Conservation (phyloP, 2,113 vertebrate species). For the Hyla sarda region DNA sequence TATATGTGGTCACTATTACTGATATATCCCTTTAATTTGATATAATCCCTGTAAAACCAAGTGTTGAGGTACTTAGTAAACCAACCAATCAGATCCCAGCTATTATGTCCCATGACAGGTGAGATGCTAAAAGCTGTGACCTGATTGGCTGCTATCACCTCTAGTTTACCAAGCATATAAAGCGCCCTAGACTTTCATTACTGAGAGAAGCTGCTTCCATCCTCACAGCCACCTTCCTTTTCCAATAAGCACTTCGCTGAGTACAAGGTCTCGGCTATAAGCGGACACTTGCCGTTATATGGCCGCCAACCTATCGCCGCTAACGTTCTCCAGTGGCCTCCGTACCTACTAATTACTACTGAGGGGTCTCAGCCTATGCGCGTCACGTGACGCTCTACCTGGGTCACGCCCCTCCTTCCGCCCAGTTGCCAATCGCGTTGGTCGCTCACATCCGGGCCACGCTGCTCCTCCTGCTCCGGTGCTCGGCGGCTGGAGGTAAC, state of each 20-base stretch:
- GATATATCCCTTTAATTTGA: no score
- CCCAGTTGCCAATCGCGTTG: conserved; percentile 57
- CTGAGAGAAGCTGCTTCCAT: not conserved
- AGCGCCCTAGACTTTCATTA: no score
- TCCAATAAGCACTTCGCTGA: not conserved
- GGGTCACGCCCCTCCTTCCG: conserved; percentile 66
- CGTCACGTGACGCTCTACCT: conserved; percentile 70
- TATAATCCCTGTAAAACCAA: no score
- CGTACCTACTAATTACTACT: not conserved
- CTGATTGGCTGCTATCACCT: not conserved
- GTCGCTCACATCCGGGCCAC: conserved; percentile 69
- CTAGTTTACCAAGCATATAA: not conserved
- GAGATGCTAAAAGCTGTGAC: not conserved
- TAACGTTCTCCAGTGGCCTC: not conserved
- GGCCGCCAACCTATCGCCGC: not conserved
- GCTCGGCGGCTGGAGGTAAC: conserved; percentile 72
- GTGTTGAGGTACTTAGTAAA: not conserved
- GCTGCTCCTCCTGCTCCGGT: conserved; percentile 49
- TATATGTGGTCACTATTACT: no score
- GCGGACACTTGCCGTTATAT: not conserved
- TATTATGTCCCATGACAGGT: not conserved
- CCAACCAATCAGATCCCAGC: not conserved
- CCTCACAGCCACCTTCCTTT: not conserved
- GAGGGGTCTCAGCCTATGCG: conserved; percentile 48
- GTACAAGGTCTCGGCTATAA: not conserved